Conservation (phyloP, 1,140 invertebrate genomes). For the Conopomorpha cramerella region DNA sequence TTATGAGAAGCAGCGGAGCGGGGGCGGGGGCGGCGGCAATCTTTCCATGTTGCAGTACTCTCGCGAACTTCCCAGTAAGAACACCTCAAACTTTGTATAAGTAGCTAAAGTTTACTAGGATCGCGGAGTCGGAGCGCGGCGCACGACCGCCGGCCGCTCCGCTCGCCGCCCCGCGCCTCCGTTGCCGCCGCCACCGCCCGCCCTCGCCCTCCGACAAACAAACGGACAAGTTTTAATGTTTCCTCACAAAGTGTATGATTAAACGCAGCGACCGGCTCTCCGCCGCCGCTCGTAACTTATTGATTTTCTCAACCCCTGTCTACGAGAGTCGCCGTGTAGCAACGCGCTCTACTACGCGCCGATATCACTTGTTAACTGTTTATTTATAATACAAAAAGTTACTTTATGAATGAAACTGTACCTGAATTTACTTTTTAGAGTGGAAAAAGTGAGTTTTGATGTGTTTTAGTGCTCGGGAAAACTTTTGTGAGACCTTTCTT, state of each 20-base stretch:
- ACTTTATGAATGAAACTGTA: slow-evolving; percentile 14
- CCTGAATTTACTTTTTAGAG: slow-evolving; percentile 19
- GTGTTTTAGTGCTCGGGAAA: too few relatives aligned
- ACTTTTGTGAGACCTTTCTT: too few relatives aligned
- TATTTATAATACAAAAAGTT: slow-evolving; percentile 21
- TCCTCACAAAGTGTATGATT: slow-evolving; percentile 61
- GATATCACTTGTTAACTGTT: slow-evolving; percentile 25
- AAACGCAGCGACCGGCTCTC: slow-evolving; percentile 53
- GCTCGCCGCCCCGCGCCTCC: slow-evolving; percentile 13
- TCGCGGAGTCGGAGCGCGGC: slow-evolving; percentile 11
- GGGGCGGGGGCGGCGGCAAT: slow-evolving; percentile 39
- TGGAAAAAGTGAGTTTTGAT: slow-evolving; percentile 26
- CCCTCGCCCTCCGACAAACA: slow-evolving; percentile 48
- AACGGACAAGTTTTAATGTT: slow-evolving; percentile 61
- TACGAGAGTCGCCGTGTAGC: slow-evolving; percentile 44
- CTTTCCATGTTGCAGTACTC: slow-evolving; percentile 51
- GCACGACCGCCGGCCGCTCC: slow-evolving; percentile 13
- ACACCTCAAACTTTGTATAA: slow-evolving; percentile 57
- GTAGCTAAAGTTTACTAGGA: slow-evolving; percentile 53
- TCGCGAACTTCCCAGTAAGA: slow-evolving; percentile 56
- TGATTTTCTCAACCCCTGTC: slow-evolving; percentile 61
- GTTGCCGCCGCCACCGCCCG: slow-evolving; percentile 12
- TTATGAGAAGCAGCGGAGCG: slow-evolving; percentile 26
- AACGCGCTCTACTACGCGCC: slow-evolving; percentile 21
- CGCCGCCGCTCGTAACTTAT: slow-evolving; percentile 60